phyloP scores from a whole-genome alignment of 2,797 vertebrate species.

The Psittacula echo region DNA sequence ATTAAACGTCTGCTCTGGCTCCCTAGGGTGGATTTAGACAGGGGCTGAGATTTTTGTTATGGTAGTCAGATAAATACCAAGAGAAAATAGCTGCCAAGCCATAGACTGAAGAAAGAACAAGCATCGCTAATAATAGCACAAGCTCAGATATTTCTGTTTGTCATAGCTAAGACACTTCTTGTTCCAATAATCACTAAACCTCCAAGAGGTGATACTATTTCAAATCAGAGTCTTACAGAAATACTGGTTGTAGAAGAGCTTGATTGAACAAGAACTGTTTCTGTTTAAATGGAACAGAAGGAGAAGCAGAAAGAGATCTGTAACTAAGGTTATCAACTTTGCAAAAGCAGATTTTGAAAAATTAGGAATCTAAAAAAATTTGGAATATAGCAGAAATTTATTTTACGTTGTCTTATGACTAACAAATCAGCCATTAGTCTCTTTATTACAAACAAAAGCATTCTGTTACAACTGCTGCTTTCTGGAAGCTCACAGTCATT shows the following conservation, averaged over 20 bases:
- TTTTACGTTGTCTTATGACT: background rate
- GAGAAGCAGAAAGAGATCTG: slow-evolving; percentile 5
- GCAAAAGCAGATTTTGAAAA: slow-evolving; percentile 20
- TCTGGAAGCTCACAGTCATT: slow-evolving; percentile 7
- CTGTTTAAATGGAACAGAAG: slow-evolving; percentile 20
- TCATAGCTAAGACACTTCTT: slow-evolving; percentile 6
- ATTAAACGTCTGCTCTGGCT: slow-evolving; percentile 1
- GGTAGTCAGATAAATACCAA: background rate
- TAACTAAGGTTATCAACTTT: slow-evolving; percentile 9
- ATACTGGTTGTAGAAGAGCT: background rate
- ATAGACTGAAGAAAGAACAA: slow-evolving; percentile 3
- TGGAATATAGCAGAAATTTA: background rate
- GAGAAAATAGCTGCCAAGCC: background rate
- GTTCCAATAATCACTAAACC: slow-evolving; percentile 30
- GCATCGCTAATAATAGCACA: background rate
- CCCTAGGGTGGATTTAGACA: background rate
- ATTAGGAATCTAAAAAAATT: slow-evolving; percentile 21
- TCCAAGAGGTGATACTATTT: background rate
- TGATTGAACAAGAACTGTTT: background rate
- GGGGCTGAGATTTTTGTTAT: slow-evolving; percentile 18
- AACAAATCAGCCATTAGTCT: slow-evolving; percentile 8
- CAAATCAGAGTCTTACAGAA: background rate
- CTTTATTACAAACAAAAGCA: slow-evolving; percentile 14
- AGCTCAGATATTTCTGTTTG: slow-evolving; percentile 17
- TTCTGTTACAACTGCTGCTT: slow-evolving; percentile 6